Evolutionary conservation across 2,113 vertebrate genomes (phyloP), one percentile per base, ranked within the genome.

Genomic region (Suncus etruscus): DNA sequence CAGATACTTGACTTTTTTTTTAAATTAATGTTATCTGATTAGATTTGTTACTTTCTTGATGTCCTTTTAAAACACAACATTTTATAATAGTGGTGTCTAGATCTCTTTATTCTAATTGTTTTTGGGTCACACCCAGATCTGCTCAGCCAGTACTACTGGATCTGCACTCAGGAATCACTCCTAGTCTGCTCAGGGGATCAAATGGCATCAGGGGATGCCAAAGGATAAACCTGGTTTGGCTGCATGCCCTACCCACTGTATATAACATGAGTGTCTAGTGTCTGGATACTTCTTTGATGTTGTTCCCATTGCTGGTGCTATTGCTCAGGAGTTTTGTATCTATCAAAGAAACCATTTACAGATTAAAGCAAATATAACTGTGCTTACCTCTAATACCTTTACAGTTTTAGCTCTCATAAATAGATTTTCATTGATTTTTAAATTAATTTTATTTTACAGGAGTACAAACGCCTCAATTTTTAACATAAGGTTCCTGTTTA

Each of bases 391-490:
- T 70, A 70, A 18, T 11, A n/a, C 1, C 16, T 70, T 70, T 31
- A 70, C 15, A 70, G 68, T 18, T 70, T 79, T 20, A 61, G 15
- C 4, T 61, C 58, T 20, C 18, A 50, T 20, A 27, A 63, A 70
- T 89, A 84, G 51, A 73, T 86, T 24, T 89, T 84, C 82, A 54
- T 61, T 85, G 25, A 50, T 27, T 83, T 83, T 68, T 69, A 11
- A 69, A 24, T 61, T 88, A 63, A 39, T 69, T 82, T 86, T 78
- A 14, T 48, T 27, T 47, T 14, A 58, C 16, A 39, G 39, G 39
- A 39, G 39, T 39, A 39, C 39, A 39, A 39, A 39, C 39, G 3
- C 39, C 39, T 39, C 39, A 61, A 22, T 22, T 74, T 27, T 22
- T 31, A 39, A 39, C 39, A 39, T 54, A 31, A 25, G 15, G 4